Conservation (phyloP, 2,113 vertebrate genomes). For the Panthera tigris region DNA sequence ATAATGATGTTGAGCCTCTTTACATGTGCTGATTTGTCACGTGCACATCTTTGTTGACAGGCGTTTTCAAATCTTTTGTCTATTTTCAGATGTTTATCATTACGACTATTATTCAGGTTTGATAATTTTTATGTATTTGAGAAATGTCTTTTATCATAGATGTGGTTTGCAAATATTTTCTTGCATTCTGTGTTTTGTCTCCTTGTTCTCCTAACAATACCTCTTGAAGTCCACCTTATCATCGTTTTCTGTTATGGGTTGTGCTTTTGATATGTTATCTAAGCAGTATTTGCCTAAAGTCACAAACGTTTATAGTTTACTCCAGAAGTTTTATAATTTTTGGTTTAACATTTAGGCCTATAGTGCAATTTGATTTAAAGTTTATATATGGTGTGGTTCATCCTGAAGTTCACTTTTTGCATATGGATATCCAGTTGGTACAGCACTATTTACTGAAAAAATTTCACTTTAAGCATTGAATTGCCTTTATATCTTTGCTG, state of each 20-base stretch:
- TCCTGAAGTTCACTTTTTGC: not conserved
- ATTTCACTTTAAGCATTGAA: not conserved
- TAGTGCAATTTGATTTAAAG: not conserved
- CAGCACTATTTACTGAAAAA: not conserved
- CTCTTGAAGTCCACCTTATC: not conserved
- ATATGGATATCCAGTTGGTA: not conserved
- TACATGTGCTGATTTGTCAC: not conserved
- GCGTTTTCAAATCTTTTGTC: not conserved
- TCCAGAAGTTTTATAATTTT: not conserved
- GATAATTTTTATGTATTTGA: not conserved
- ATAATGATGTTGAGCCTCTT: not conserved
- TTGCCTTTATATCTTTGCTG: not conserved
- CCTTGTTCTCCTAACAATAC: not conserved
- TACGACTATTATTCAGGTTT: not conserved
- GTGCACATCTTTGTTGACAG: rapidly evolving
- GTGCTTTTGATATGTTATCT: not conserved
- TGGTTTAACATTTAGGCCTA: not conserved
- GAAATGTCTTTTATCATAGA: not conserved
- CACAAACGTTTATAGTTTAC: not conserved
- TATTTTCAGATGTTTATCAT: not conserved
- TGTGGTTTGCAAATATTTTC: not conserved
- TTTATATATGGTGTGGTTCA: not conserved
- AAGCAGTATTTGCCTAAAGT: not conserved
- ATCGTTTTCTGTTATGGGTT: not conserved
- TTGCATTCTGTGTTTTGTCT: not conserved